A percentile compares a stretch with the other conserved stretches of the same genome.
These are phyloP conservation scores for Zaprionus taronus DNA, from an alignment of 1,140 invertebrate genomes.

Conservation along the genomic window DNA sequence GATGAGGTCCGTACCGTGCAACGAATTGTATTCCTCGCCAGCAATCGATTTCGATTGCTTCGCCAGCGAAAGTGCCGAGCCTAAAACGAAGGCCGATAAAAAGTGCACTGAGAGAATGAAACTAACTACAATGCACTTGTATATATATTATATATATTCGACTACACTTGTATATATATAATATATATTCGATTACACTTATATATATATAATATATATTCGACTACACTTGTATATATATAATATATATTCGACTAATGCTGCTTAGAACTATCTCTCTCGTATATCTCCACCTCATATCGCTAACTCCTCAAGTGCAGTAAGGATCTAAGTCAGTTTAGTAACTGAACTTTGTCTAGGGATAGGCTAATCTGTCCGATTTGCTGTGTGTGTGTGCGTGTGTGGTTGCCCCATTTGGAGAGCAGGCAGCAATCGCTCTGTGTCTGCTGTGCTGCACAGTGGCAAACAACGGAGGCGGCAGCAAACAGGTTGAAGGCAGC, in stretches of 20 bases:
- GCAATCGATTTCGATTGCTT: constrained; percentile 60
- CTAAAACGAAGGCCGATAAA: constrained; percentile 49
- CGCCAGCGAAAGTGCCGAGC: constrained; percentile 20
- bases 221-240: too few relatives aligned
- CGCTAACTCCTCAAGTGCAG: background rate
- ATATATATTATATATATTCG: too few relatives aligned
- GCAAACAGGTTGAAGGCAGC: constrained; percentile 67
- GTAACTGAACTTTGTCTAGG: constrained; percentile 21
- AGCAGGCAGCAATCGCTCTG: background rate
- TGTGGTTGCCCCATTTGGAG: constrained; percentile 11
- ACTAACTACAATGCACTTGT: background rate
- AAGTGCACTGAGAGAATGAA: constrained; percentile 45
- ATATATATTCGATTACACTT: too few relatives aligned
- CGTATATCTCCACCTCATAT: background rate
- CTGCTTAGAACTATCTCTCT: background rate
- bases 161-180: too few relatives aligned
- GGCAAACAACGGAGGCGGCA: constrained; percentile 28
- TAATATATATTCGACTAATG: background rate
- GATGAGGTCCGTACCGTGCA: constrained; percentile 44
- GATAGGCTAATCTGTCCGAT: constrained; percentile 1
- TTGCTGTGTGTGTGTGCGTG: constrained; percentile 17
- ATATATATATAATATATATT: too few relatives aligned
- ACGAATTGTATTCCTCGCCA: constrained; percentile 41
- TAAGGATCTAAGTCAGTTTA: constrained; percentile 10
- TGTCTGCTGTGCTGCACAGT: constrained; percentile 38